A percentile compares a stretch with the other conserved stretches of the same genome.
These are phyloP conservation scores for Picus viridis DNA, from an alignment of 2,797 vertebrate genomes.

Conservation along the genomic window DNA sequence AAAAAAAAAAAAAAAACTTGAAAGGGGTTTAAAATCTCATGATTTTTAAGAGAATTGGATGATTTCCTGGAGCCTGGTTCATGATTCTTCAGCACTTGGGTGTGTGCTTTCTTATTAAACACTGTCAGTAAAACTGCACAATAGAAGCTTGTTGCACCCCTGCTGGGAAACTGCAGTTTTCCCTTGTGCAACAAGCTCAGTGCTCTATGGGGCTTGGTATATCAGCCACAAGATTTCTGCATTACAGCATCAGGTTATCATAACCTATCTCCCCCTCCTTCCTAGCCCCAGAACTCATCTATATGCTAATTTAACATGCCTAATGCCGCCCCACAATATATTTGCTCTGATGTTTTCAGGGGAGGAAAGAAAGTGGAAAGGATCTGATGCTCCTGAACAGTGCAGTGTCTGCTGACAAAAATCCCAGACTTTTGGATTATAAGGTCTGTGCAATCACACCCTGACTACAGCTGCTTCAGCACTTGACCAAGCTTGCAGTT, in stretches of 20 bases:
- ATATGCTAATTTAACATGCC: slow-evolving; percentile 84
- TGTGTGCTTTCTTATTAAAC: not conserved
- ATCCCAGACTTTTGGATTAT: not conserved
- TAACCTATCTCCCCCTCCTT: slow-evolving; percentile 75
- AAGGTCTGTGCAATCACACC: not conserved
- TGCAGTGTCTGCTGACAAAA: slow-evolving; percentile 31
- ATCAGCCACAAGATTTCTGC: slow-evolving; percentile 59
- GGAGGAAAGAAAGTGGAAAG: slow-evolving; percentile 65
- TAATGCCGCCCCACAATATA: slow-evolving; percentile 79
- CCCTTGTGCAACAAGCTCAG: not conserved
- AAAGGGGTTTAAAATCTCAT: not conserved
- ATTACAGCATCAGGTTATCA: slow-evolving; percentile 68
- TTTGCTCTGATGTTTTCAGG: slow-evolving; percentile 78
- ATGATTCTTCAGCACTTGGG: not conserved
- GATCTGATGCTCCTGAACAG: slow-evolving; percentile 37
- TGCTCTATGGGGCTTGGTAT: not conserved
- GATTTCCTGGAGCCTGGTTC: not conserved
- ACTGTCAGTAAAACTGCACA: slow-evolving; percentile 20
- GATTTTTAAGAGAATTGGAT: not conserved
- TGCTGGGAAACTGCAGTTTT: slow-evolving; percentile 28
- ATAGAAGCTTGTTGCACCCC: not conserved
- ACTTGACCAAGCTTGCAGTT: not conserved
- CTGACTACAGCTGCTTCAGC: not conserved
- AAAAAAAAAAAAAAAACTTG: not conserved
- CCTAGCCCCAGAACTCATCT: slow-evolving; percentile 83